These are phyloP conservation scores for Hippocampus mohnikei DNA, from an alignment of 2,113 vertebrate species.

Conservation along the genomic window DNA sequence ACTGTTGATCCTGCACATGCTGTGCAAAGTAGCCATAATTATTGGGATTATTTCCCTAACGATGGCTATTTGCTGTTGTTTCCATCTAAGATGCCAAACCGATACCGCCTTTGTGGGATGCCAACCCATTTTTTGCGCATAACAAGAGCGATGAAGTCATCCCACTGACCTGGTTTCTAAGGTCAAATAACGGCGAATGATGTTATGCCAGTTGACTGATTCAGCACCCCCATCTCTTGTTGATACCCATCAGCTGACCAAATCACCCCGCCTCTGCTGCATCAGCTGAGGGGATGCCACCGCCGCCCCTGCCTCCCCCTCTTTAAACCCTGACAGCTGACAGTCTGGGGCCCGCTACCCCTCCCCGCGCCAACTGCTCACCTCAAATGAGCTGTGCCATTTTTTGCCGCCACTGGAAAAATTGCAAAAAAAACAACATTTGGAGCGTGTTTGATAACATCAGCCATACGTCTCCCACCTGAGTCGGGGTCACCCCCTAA, in stretches of 20 bases:
- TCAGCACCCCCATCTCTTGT: constrained; percentile 4
- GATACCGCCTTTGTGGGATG: background rate
- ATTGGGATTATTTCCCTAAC: background rate
- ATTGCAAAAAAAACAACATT: background rate
- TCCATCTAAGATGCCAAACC: background rate
- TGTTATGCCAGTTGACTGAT: constrained; percentile 39
- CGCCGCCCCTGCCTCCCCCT: constrained; percentile 16
- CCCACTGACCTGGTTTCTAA: constrained; percentile 65
- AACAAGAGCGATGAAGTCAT: constrained; percentile 55
- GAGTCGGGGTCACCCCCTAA: constrained; percentile 44
- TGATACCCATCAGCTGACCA: constrained; percentile 26
- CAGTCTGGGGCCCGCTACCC: constrained; percentile 27
- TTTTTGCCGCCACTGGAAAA: background rate
- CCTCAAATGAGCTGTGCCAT: constrained; percentile 22
- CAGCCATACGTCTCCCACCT: background rate
- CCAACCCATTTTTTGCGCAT: background rate
- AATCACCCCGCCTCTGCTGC: constrained; percentile 16
- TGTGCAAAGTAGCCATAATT: background rate
- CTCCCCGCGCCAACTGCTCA: background rate
- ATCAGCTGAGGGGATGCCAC: constrained; percentile 44
- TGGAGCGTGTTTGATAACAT: too few relatives aligned
- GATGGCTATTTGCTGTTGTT: too few relatives aligned
- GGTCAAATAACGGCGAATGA: constrained; percentile 51
- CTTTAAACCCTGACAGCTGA: constrained; percentile 48
- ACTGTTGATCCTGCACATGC: too few relatives aligned